phyloP scores from a whole-genome alignment of 2,888 invertebrate species.

The Brassicogethes aeneus region DNA sequence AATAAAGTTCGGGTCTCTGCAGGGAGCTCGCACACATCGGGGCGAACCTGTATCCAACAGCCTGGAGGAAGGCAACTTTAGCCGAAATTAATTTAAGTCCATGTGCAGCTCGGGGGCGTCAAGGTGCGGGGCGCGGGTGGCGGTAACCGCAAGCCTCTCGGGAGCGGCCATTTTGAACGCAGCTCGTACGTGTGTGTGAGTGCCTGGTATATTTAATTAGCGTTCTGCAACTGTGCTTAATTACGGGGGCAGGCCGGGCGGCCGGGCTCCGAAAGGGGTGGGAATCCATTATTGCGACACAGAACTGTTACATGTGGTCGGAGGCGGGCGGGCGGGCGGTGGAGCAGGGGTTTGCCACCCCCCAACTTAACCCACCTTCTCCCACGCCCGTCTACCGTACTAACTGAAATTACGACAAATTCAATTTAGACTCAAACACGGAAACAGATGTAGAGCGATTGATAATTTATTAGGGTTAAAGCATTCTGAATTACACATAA shows the following conservation, averaged over 20 bases:
- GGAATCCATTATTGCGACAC: constrained; percentile 36
- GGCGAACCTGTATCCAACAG: neutral
- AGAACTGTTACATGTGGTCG: constrained; percentile 36
- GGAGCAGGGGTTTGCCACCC: neutral
- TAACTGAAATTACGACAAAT: neutral
- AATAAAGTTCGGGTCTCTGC: neutral
- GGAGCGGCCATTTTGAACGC: constrained; percentile 32
- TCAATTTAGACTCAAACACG: constrained; percentile 1
- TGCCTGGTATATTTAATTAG: constrained; percentile 39
- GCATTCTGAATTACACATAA: neutral
- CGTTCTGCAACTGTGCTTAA: constrained; percentile 37
- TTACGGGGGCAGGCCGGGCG: constrained; percentile 37
- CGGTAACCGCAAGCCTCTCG: neutral
- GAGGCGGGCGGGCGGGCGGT: constrained; percentile 14
- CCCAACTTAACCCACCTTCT: neutral
- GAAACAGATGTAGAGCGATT: neutral
- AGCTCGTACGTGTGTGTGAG: constrained; percentile 25
- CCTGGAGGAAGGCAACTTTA: constrained; percentile 32
- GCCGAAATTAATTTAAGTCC: constrained; percentile 41
- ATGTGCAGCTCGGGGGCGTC: constrained; percentile 10
- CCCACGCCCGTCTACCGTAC: neutral
- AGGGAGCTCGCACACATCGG: neutral
- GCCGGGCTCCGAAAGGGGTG: constrained; percentile 17
- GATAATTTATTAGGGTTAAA: constrained; percentile 1
- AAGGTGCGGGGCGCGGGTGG: constrained; percentile 6